A percentile compares a stretch with the other conserved stretches of the same genome.
These are phyloP conservation scores for Corydoras maculifer DNA, from an alignment of 2,113 vertebrate species.

Conservation along the genomic window DNA sequence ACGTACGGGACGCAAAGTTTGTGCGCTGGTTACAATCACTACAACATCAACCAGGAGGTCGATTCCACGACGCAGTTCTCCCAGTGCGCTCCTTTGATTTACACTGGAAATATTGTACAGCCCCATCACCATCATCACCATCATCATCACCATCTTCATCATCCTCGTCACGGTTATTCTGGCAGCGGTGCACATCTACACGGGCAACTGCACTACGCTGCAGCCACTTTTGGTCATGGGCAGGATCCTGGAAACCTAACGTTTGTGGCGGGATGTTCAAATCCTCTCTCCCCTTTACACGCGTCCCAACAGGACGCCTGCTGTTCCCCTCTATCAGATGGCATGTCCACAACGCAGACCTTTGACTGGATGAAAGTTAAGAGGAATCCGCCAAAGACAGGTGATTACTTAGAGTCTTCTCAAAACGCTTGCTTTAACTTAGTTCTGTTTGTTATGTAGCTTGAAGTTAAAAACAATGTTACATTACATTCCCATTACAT, in stretches of 20 bases:
- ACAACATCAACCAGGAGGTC: conserved; percentile 84
- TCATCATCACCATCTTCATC: conserved; percentile 56
- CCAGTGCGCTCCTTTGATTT: conserved; percentile 81
- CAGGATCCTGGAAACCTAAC: conserved; percentile 77
- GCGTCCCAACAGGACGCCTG: conserved; percentile 76
- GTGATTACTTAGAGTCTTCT: conserved; percentile 60
- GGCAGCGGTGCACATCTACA: conserved; percentile 69
- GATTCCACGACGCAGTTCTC: conserved; percentile 78
- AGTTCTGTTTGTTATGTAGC: too few species aligned
- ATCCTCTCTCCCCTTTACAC: conserved; percentile 83
- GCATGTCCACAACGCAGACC: conserved; percentile 80
- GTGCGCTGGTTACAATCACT: conserved; percentile 78
- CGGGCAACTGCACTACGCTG: conserved; percentile 77
- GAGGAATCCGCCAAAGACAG: conserved; percentile 96
- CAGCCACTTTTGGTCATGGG: conserved; percentile 78
- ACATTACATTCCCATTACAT: too few species aligned
- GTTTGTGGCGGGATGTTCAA: conserved; percentile 72
- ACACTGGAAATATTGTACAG: conserved; percentile 77
- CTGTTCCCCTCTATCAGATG: conserved; percentile 82
- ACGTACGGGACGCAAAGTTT: conserved; percentile 83
- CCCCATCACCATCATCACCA: conserved; percentile 78
- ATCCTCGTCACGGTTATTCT: conserved; percentile 74
- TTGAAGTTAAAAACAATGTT: too few species aligned
- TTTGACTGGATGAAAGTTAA: conserved; percentile 99
- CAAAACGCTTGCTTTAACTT: too few species aligned